Percentiles rank a stretch among this genome's conserved stretches.
Conservation (phyloP, 1,140 invertebrate species). For the Mactra quadrangularis region DNA sequence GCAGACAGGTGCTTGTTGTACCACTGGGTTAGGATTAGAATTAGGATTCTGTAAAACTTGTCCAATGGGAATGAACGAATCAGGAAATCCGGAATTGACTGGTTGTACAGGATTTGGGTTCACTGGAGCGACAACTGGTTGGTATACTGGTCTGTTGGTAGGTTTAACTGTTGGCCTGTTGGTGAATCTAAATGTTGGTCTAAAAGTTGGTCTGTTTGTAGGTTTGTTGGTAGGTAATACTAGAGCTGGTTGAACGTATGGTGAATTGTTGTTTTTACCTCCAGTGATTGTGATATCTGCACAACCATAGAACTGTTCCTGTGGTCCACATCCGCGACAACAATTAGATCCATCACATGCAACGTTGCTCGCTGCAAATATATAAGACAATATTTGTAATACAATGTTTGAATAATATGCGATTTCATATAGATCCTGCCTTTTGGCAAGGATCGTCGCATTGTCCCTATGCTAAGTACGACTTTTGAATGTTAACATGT, state of each 20-base stretch:
- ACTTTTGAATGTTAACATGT: background rate
- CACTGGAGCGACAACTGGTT: background rate
- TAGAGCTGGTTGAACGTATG: background rate
- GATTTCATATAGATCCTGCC: no score
- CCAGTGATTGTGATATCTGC: slow-evolving; percentile 68
- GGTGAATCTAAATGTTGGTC: background rate
- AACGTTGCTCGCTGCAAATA: slow-evolving; percentile 47
- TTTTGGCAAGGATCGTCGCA: no score
- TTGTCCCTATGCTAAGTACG: no score
- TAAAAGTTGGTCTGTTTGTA: background rate
- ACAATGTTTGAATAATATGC: no score
- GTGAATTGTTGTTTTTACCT: background rate
- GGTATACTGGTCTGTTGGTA: background rate
- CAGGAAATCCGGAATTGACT: background rate
- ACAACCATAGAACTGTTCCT: slow-evolving; percentile 77
- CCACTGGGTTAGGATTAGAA: background rate
- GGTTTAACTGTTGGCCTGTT: background rate
- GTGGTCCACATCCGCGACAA: slow-evolving; percentile 68
- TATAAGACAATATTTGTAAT: no score
- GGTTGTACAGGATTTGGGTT: background rate
- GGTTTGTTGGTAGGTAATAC: background rate
- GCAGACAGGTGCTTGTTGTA: background rate
- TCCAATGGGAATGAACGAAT: background rate
- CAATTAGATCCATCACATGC: slow-evolving; percentile 42
- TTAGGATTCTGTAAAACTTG: background rate